Conservation (phyloP, 2,888 invertebrate species). For the Ferdinandea cuprea region DNA sequence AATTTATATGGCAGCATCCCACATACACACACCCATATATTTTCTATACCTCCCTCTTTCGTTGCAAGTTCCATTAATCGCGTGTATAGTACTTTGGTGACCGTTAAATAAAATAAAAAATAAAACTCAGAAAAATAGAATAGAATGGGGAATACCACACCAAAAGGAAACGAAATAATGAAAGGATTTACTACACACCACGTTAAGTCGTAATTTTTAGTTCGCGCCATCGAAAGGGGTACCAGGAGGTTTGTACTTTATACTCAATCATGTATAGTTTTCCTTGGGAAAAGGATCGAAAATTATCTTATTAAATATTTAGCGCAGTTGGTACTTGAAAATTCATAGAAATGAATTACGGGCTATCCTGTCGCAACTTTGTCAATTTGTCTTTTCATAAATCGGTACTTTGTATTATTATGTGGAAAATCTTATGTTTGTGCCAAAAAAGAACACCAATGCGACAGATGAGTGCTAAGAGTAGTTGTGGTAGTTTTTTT, state of each 20-base stretch:
- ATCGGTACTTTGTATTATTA: constrained; percentile 18
- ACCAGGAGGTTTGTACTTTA: too few species aligned
- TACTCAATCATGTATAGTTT: background rate
- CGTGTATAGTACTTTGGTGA: constrained; percentile 58
- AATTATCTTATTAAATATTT: constrained; percentile 65
- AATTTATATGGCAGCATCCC: constrained; percentile 57
- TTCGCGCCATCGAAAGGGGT: constrained; percentile 14
- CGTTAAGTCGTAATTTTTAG: constrained; percentile 43
- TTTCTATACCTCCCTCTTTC: constrained; percentile 27
- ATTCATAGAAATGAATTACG: constrained; percentile 61
- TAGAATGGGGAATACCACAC: constrained; percentile 19
- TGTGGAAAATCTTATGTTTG: background rate
- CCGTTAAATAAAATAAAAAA: constrained; percentile 38
- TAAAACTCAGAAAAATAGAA: constrained; percentile 10
- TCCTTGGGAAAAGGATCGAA: constrained; percentile 10
- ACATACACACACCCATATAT: constrained; percentile 1
- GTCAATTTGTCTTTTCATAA: constrained; percentile 56
- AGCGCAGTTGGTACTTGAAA: constrained; percentile 32
- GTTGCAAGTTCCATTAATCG: constrained; percentile 53
- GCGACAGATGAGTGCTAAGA: constrained; percentile 53
- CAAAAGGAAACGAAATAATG: constrained; percentile 25
- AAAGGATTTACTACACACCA: constrained; percentile 61
- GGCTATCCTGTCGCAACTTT: constrained; percentile 29
- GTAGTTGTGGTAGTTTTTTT: background rate
- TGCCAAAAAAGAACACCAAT: constrained; percentile 42